Conservation (phyloP, 2,113 vertebrate species). For the Brienomyrus longianalis region DNA sequence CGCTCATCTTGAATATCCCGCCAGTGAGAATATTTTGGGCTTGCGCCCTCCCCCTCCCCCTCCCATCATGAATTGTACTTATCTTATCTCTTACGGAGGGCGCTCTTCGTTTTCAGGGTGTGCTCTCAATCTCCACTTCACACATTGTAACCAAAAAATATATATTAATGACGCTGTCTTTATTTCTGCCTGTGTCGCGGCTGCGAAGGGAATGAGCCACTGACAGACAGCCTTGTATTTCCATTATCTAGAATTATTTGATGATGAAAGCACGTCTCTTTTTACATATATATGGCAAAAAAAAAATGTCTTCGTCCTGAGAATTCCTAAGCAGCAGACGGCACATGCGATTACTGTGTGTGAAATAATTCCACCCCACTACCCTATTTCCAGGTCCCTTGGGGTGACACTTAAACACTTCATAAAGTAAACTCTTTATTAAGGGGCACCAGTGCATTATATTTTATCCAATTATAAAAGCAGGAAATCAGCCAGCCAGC, state of each 20-base stretch:
- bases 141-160: constrained; percentile 47
- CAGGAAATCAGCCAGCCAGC: not conserved
- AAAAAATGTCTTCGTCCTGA: not conserved
- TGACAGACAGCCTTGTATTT: not conserved
- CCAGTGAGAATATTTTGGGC: not conserved
- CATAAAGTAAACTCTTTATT: not conserved
- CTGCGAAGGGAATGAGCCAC: not conserved
- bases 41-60: not conserved
- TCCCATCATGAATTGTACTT: constrained; percentile 17
- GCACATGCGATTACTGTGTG: not conserved
- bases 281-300: not conserved
- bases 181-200: not conserved
- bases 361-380: not conserved
- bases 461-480: not conserved
- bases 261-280: not conserved
- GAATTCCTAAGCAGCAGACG: not conserved
- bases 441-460: not conserved
- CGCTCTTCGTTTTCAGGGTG: constrained; percentile 48
- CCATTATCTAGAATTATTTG: not conserved
- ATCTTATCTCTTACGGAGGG: constrained; percentile 51
- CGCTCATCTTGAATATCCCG: not conserved
- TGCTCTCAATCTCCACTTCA: constrained; percentile 60
- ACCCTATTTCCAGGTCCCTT: not conserved
- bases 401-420: not conserved
- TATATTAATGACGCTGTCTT: not conserved